These are phyloP conservation scores for Myocastor coypus DNA, from an alignment of 2,113 vertebrate genomes.

Conservation along the genomic window DNA sequence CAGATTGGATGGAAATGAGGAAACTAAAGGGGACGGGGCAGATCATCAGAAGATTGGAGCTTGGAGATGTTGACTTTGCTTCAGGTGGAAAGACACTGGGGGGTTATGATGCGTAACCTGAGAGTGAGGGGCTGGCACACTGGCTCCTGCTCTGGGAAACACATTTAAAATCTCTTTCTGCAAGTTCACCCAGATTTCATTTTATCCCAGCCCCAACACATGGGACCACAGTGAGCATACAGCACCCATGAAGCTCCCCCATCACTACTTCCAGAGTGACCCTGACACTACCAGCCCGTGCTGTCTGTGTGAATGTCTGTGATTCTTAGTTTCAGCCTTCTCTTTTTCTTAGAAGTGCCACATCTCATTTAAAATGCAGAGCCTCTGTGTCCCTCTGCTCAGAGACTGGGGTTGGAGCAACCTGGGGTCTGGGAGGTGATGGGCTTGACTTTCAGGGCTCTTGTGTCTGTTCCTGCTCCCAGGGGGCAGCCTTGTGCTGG, in stretches of 20 bases:
- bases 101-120: not conserved
- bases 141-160: not conserved
- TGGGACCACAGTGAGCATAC: not conserved
- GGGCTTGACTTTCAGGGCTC: not conserved
- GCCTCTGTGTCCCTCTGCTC: not conserved
- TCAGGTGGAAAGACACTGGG: not conserved
- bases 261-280: not conserved
- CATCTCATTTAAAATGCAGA: not conserved
- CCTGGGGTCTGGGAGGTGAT: not conserved
- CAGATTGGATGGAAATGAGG: not conserved
- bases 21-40: not conserved
- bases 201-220: not conserved
- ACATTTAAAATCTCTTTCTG: not conserved
- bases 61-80: too few relatives aligned
- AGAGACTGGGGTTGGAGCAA: not conserved
- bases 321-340: not conserved
- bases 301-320: too few relatives aligned
- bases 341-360: not conserved
- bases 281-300: not conserved
- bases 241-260: not conserved
- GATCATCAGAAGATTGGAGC: not conserved
- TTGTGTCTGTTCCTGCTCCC: not conserved
- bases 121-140: accelerated
- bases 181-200: not conserved
- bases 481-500: not conserved